These are phyloP conservation scores for Arremon aurantiirostris DNA, from an alignment of 2,797 vertebrate species.

Conservation along the genomic window DNA sequence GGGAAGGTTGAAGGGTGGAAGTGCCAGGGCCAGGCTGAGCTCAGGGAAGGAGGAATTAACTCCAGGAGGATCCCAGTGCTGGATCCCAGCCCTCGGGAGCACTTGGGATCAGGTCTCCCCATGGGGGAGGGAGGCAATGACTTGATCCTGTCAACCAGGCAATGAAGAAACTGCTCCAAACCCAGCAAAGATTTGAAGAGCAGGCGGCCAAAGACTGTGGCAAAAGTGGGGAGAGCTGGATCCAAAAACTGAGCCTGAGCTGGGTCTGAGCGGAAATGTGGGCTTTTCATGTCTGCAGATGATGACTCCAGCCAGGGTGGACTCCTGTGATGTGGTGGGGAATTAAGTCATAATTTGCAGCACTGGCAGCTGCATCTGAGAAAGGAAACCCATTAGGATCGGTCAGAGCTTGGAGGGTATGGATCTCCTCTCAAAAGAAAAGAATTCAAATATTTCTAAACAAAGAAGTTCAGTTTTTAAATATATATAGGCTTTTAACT, in stretches of 20 bases:
- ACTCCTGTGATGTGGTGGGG: constrained; percentile 56
- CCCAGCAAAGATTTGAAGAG: not conserved
- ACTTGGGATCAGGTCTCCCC: not conserved
- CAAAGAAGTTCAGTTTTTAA: not conserved
- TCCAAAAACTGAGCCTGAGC: not conserved
- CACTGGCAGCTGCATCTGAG: constrained; percentile 43
- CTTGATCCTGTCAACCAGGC: not conserved
- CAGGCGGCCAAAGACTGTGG: not conserved
- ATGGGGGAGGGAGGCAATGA: not conserved
- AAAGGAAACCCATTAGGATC: not conserved
- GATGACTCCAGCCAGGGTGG: constrained; percentile 11
- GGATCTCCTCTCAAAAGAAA: not conserved
- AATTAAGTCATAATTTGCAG: constrained; percentile 35
- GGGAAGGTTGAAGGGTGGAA: not conserved
- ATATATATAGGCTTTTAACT: not conserved
- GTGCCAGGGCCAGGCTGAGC: not conserved
- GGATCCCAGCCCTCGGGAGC: not conserved
- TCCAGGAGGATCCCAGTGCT: not conserved
- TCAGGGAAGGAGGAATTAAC: not conserved
- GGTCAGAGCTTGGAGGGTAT: not conserved
- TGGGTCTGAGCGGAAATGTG: not conserved
- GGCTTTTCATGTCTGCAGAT: constrained; percentile 14
- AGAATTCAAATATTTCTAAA: not conserved
- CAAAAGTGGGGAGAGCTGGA: not conserved
- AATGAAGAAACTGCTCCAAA: not conserved